Conservation (phyloP, 1,140 invertebrate genomes). For the Nasonia vitripennis region DNA sequence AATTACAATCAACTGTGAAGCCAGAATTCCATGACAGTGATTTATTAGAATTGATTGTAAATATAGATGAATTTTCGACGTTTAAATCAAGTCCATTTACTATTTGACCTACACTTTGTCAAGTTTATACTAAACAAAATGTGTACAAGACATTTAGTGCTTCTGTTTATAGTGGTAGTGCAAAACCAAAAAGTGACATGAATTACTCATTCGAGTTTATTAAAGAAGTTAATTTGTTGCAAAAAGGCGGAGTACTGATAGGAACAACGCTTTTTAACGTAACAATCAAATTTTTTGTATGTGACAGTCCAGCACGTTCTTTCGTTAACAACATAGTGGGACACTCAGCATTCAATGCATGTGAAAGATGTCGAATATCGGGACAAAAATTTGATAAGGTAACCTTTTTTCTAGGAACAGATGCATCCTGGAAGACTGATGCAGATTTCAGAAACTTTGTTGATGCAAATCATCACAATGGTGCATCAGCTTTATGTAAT, state of each 20-base stretch:
- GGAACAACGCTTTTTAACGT: constrained; percentile 10
- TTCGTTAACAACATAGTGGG: not conserved
- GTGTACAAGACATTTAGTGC: not conserved
- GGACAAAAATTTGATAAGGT: too few species aligned
- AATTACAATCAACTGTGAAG: not conserved
- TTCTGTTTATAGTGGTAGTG: not conserved
- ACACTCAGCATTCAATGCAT: constrained; percentile 6
- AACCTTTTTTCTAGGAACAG: too few species aligned
- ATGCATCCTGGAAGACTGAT: too few species aligned
- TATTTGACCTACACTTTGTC: not conserved
- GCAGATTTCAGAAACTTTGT: too few species aligned
- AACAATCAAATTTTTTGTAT: constrained; percentile 28
- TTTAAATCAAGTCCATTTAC: not conserved
- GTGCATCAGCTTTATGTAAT: too few species aligned
- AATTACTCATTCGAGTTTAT: not conserved
- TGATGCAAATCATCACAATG: too few species aligned
- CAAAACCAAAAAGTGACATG: not conserved
- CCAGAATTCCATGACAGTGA: not conserved
- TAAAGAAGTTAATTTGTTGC: not conserved
- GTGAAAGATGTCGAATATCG: constrained; percentile 1
- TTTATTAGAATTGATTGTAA: not conserved
- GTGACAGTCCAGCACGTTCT: constrained; percentile 32
- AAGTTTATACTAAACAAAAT: not conserved
- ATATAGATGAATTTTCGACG: not conserved
- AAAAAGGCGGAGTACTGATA: constrained; percentile 36